These are phyloP conservation scores for Syndactyla subalaris DNA, from an alignment of 2,797 vertebrate species.

Conservation along the genomic window DNA sequence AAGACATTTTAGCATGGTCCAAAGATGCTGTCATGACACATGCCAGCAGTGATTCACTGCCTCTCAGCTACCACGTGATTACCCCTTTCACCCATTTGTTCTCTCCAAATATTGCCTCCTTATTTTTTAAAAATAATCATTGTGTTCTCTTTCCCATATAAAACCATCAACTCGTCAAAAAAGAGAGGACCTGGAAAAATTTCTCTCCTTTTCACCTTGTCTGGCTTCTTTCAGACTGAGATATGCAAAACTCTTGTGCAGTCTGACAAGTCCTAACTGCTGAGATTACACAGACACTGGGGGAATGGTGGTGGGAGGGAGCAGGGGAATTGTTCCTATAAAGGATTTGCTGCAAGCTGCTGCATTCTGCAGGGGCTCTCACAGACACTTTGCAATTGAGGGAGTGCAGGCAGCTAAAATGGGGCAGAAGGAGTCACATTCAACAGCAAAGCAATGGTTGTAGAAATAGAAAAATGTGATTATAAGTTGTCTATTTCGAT, in stretches of 20 bases:
- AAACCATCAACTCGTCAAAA: conserved; percentile 53
- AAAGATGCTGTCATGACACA: conserved; percentile 21
- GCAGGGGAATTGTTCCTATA: not conserved
- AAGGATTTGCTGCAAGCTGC: not conserved
- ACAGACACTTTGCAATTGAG: not conserved
- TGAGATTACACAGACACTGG: conserved; percentile 75
- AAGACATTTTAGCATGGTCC: not conserved
- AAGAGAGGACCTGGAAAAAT: conserved; percentile 41
- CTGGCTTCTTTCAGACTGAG: conserved; percentile 69
- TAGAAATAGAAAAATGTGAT: not conserved
- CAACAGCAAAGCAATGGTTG: not conserved
- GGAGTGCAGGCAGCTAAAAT: not conserved
- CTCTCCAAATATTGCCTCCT: not conserved
- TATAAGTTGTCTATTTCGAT: not conserved
- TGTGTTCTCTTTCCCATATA: not conserved
- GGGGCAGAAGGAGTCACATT: not conserved
- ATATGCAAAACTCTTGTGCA: conserved; percentile 45
- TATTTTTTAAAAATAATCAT: not conserved
- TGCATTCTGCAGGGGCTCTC: not conserved
- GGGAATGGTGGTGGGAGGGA: conserved; percentile 16
- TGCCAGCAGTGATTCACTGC: conserved; percentile 7
- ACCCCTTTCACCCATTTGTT: not conserved
- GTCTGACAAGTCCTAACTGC: conserved; percentile 68
- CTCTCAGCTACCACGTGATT: not conserved
- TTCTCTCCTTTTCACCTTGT: conserved; percentile 41